Conservation (phyloP, 1,140 invertebrate genomes). For the Drosophila quadrilineata region DNA sequence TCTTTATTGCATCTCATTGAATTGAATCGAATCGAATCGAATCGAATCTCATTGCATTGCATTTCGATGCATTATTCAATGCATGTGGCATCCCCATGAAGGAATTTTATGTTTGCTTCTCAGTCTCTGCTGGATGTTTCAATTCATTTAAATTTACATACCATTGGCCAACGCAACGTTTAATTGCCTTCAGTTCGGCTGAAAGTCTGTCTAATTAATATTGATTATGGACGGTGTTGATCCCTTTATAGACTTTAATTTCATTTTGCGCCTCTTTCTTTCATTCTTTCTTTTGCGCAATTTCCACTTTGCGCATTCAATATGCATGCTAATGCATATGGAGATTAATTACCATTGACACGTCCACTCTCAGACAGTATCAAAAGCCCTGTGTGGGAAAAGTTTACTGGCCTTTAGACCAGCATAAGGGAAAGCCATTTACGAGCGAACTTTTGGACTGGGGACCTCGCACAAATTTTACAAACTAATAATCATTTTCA, state of each 20-base stretch:
- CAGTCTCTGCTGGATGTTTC: conserved; percentile 21
- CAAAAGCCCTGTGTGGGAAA: background rate
- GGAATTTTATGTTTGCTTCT: no score
- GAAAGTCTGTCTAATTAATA: conserved; percentile 55
- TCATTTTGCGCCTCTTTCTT: background rate
- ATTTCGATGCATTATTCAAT: no score
- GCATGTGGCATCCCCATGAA: no score
- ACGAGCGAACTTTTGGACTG: no score
- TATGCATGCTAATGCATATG: conserved; percentile 61
- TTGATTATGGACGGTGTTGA: conserved; percentile 57
- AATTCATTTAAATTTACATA: conserved; percentile 36
- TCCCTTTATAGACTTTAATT: background rate
- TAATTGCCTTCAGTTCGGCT: conserved; percentile 41
- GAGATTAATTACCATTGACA: conserved; percentile 53
- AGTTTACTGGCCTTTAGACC: no score
- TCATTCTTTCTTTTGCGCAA: conserved; percentile 1
- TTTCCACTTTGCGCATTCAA: conserved; percentile 18
- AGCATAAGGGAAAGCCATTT: no score
- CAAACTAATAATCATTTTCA: background rate
- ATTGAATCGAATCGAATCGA: no score
- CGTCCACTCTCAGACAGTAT: background rate
- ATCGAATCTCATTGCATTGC: no score
- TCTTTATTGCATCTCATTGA: conserved; percentile 63
- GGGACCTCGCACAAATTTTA: no score
- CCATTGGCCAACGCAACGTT: conserved; percentile 32